These are phyloP conservation scores for Falco concolor DNA, from an alignment of 2,797 vertebrate species.

Conservation along the genomic window DNA sequence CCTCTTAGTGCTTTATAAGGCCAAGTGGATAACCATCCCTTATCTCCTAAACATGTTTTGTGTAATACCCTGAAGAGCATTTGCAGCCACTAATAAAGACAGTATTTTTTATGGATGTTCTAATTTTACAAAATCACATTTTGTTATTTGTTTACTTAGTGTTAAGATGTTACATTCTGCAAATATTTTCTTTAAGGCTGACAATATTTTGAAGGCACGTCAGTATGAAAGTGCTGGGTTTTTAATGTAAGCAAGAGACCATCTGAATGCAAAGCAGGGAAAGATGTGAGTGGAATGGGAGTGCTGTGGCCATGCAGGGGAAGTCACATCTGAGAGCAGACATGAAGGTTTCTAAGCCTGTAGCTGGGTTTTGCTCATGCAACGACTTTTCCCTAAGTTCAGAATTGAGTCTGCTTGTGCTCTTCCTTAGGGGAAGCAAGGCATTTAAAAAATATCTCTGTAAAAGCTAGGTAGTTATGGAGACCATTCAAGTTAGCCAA, in stretches of 20 bases:
- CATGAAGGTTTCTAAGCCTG: not conserved
- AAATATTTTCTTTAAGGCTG: not conserved
- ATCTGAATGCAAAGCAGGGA: not conserved
- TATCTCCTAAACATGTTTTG: slow-evolving; percentile 15
- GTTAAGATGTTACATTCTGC: not conserved
- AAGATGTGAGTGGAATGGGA: not conserved
- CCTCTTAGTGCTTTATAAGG: not conserved
- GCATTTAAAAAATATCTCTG: not conserved
- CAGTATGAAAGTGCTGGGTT: not conserved
- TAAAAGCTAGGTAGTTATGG: not conserved
- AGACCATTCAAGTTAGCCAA: not conserved
- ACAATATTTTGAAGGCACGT: not conserved
- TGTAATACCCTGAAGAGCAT: not conserved
- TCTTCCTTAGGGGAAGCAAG: not conserved
- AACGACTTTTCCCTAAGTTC: not conserved
- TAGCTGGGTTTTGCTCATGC: not conserved
- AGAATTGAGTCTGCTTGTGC: not conserved
- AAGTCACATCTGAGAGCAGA: not conserved
- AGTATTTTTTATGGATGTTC: not conserved
- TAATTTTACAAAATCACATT: not conserved
- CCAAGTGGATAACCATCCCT: slow-evolving; percentile 22
- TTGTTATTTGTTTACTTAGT: not conserved
- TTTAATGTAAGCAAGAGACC: not conserved
- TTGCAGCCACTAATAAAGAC: not conserved
- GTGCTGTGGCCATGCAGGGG: rapidly evolving